Conservation (phyloP, 2,113 vertebrate species). For the Chitala chitala region DNA sequence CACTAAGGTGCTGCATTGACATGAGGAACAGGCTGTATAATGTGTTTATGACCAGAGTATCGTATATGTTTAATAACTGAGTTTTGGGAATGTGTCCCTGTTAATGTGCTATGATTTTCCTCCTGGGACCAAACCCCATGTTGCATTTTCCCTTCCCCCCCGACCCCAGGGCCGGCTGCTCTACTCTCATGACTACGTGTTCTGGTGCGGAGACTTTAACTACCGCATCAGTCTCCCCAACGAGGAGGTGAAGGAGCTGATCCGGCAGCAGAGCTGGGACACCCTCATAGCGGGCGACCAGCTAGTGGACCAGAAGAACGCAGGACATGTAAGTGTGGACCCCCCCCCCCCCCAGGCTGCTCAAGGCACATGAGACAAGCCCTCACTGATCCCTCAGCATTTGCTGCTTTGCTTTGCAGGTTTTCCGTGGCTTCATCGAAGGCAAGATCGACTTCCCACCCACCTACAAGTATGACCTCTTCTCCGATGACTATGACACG, state of each 20-base stretch:
- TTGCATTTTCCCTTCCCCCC: conserved; percentile 8
- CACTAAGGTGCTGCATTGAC: neutral
- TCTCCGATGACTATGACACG: conserved; percentile 97
- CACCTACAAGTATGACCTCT: conserved; percentile 96
- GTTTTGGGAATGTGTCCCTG: too few species aligned
- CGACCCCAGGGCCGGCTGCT: conserved; percentile 80
- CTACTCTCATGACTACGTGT: conserved; percentile 94
- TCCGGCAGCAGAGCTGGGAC: conserved; percentile 89
- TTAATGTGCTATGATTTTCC: neutral
- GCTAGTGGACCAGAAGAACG: conserved; percentile 86
- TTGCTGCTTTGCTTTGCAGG: conserved; percentile 51
- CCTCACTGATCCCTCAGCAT: neutral
- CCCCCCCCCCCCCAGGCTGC: neutral
- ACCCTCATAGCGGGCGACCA: conserved; percentile 86
- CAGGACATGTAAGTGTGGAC: conserved; percentile 68
- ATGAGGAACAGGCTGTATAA: too few species aligned
- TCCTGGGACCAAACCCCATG: too few species aligned
- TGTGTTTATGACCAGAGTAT: neutral
- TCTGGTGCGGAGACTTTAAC: conserved; percentile 99
- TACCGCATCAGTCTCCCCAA: conserved; percentile 91
- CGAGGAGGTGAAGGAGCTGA: conserved; percentile 93
- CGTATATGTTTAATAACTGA: too few species aligned
- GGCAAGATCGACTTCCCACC: conserved; percentile 92
- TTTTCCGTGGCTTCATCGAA: conserved; percentile 88
- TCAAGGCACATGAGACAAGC: rapidly evolving